These are phyloP conservation scores for Phaedon cochleariae DNA, from an alignment of 2,888 invertebrate species.

Conservation along the genomic window DNA sequence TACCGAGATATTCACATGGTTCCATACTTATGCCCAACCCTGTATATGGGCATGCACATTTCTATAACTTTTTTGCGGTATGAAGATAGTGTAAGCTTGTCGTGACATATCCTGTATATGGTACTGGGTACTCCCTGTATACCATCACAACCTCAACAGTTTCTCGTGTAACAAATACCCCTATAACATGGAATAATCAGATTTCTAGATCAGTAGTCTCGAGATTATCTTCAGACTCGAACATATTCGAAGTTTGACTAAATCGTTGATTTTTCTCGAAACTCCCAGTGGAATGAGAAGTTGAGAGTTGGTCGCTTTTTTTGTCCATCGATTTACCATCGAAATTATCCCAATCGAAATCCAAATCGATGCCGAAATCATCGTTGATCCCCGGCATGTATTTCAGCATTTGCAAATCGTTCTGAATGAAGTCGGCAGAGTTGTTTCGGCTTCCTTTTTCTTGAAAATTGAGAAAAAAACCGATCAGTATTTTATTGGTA, in stretches of 20 bases:
- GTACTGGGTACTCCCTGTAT: no score
- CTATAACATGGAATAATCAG: background rate
- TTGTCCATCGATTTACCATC: no score
- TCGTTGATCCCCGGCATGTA: constrained; percentile 50
- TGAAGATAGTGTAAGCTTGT: no score
- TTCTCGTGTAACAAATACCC: no score
- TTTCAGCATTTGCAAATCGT: constrained; percentile 46
- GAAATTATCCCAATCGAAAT: constrained; percentile 52
- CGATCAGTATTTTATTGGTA: no score
- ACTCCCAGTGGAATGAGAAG: background rate
- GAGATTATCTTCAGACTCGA: constrained; percentile 1
- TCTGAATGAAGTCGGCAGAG: constrained; percentile 23
- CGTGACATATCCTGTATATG: no score
- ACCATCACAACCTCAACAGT: no score
- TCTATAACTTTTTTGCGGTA: no score
- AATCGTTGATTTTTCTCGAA: background rate
- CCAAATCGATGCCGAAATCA: constrained; percentile 51
- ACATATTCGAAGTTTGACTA: background rate
- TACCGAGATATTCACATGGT: no score
- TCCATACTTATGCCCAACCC: no score
- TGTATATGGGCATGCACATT: no score
- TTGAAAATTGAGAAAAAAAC: background rate
- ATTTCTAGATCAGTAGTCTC: constrained; percentile 2
- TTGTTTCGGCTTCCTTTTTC: background rate
- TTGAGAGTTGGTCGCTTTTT: background rate